Evolutionary conservation across 1,140 invertebrate species (phyloP), one percentile per base, ranked within the genome.

Genomic region (Ectropis grisescens): DNA sequence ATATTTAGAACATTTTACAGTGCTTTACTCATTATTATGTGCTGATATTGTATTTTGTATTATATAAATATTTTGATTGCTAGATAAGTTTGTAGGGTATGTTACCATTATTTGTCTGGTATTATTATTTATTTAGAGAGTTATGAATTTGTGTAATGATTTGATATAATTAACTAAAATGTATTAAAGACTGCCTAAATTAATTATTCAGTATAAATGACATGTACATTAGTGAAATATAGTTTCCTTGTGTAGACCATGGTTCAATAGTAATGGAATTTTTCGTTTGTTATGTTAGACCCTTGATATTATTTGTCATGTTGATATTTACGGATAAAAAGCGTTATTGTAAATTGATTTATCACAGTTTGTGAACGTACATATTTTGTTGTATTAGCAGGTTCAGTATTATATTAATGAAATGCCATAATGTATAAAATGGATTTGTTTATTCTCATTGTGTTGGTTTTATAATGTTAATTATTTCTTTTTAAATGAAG

Each of bases 121-220:
- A 69, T 62, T 65, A 52, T 58, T 59, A 67, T 68, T 69, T 70
- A 65, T 64, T 68, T 67, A 61, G 53, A 47, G 50, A 58, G 55
- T 46, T 57, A 57, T 66, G 56, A 48, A 59, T 58, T 66, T 70
- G 50, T 52, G 51, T 55, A 65, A 64, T 50, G 42, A 48, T 64
- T 70, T 53, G 47, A 58, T 65, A 58, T 59, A 53, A 56, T 59
- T 62, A 64, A 67, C 60, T 64, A 64, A 66, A 66, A 61, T 70
- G 65, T 70, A 69, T 68, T 70, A 65, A 80, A 80, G 75, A 80
- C 72, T 80, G 75, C 75, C 69, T 80, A 76, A 76, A 79, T 70
- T 78, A 72, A 76, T 70, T 65, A 72, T 60, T 68, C 61, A 60
- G 58, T 66, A 64, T 55, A 26, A 26, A 72, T 59, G 54, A 70